Conservation (phyloP, 2,113 vertebrate genomes). For the Monarcha castaneiventris region DNA sequence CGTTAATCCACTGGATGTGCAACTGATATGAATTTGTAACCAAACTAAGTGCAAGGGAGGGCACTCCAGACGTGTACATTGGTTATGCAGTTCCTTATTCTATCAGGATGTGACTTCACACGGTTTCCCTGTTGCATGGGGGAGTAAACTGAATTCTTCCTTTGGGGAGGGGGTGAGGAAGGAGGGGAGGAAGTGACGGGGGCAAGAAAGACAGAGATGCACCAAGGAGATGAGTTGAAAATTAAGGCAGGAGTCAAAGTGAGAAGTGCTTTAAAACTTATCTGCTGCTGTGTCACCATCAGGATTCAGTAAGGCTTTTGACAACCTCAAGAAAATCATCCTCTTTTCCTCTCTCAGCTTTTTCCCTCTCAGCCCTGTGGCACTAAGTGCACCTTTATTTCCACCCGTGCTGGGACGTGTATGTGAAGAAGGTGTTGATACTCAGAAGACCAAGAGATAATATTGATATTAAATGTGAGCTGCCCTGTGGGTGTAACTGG, state of each 20-base stretch:
- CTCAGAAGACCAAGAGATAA: not conserved
- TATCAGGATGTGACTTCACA: constrained; percentile 71
- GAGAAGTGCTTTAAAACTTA: not conserved
- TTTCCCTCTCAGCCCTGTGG: not conserved
- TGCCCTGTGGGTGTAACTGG: not conserved
- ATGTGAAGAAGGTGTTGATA: not conserved
- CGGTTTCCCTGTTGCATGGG: not conserved
- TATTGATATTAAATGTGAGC: not conserved
- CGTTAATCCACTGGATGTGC: not conserved
- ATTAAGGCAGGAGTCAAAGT: not conserved
- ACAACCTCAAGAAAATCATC: not conserved
- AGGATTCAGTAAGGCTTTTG: not conserved
- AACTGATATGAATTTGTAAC: not conserved
- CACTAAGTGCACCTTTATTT: not conserved
- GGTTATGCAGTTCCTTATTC: constrained; percentile 67
- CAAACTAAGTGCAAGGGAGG: not conserved
- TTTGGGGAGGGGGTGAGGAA: not conserved
- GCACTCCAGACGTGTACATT: not conserved
- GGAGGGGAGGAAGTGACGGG: not conserved
- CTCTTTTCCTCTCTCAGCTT: not conserved
- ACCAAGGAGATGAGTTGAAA: not conserved
- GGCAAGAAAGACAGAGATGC: not conserved
- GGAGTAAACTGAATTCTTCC: not conserved
- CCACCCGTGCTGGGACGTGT: not conserved
- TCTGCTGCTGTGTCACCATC: not conserved